phyloP scores from a whole-genome alignment of 2,113 vertebrate genomes.

The Corynorhinus townsendii region DNA sequence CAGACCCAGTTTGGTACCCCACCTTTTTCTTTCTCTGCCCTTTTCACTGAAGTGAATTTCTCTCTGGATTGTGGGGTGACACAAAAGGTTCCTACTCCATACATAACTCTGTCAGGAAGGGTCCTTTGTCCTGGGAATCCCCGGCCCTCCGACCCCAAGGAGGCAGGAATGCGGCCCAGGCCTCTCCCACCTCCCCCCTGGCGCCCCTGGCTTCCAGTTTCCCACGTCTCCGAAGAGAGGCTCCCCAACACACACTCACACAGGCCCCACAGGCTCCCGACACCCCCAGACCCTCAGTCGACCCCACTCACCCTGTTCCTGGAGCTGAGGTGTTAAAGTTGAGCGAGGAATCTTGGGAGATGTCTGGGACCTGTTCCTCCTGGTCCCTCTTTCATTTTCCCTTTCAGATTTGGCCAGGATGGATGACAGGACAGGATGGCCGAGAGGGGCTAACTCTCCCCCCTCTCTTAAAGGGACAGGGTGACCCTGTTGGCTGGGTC shows the following conservation, averaged over 20 bases:
- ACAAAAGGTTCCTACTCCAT: not conserved
- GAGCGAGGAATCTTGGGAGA: not conserved
- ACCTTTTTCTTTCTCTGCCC: not conserved
- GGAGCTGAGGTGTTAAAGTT: not conserved
- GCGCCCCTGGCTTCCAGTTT: not conserved
- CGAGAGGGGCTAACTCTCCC: slow-evolving; percentile 50
- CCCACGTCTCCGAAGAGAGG: not conserved
- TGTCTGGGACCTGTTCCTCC: slow-evolving; percentile 37
- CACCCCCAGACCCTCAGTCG: not conserved
- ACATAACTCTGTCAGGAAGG: not conserved
- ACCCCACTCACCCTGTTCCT: slow-evolving; percentile 44
- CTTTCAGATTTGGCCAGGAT: slow-evolving; percentile 52
- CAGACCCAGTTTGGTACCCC: not conserved
- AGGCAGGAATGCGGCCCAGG: not conserved
- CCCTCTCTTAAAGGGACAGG: slow-evolving; percentile 48
- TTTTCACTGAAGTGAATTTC: not conserved
- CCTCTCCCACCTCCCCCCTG: not conserved
- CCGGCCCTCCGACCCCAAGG: not conserved
- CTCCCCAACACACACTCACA: not conserved
- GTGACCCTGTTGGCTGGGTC: slow-evolving; percentile 23
- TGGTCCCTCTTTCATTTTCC: slow-evolving; percentile 67
- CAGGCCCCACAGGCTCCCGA: not conserved
- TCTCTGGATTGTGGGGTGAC: not conserved
- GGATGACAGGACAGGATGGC: slow-evolving; percentile 52
- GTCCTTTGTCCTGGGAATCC: not conserved